Evolutionary conservation across 1,140 invertebrate species (phyloP).

Genomic region (Drosophila fuyamai): DNA sequence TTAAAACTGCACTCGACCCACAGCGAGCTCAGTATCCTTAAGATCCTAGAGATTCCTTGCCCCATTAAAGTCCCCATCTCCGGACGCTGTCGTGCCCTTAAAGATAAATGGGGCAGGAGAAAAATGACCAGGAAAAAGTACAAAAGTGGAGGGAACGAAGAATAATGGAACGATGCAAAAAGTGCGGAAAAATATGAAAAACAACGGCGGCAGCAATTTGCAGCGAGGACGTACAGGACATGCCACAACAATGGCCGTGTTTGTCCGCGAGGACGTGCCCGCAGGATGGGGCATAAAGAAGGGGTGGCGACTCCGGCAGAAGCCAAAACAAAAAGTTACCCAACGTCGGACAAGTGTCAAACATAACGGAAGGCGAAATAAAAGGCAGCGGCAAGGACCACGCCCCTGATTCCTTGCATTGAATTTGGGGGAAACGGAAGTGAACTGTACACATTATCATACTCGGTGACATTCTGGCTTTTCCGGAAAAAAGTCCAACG

Average conservation of each 20-base stretch:
- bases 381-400: slow-evolving; percentile 27
- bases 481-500: slow-evolving; percentile 6
- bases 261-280: slow-evolving; percentile 53
- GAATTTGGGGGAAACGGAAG: slow-evolving; percentile 20
- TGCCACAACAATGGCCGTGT: slow-evolving; percentile 72
- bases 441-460: slow-evolving; percentile 48
- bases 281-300: slow-evolving; percentile 12
- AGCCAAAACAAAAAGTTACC: slow-evolving; percentile 53
- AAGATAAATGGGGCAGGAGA: slow-evolving; percentile 47
- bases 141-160: slow-evolving; percentile 29
- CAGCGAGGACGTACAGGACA: slow-evolving; percentile 67
- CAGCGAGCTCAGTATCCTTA: slow-evolving; percentile 12
- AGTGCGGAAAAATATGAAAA: slow-evolving; percentile 39
- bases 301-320: background rate
- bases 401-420: background rate
- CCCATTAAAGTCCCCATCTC: slow-evolving; percentile 30
- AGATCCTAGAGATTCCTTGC: slow-evolving; percentile 1
- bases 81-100: slow-evolving; percentile 12
- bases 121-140: slow-evolving; percentile 23
- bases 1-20: slow-evolving; percentile 41
- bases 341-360: slow-evolving; percentile 58
- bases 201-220: slow-evolving; percentile 65
- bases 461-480: slow-evolving; percentile 31
- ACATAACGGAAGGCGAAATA: slow-evolving; percentile 37
- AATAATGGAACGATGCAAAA: slow-evolving; percentile 52